Percentiles rank a stretch among this genome's conserved stretches.
Conservation (phyloP, 2,888 invertebrate species). For the Erannis defoliaria region DNA sequence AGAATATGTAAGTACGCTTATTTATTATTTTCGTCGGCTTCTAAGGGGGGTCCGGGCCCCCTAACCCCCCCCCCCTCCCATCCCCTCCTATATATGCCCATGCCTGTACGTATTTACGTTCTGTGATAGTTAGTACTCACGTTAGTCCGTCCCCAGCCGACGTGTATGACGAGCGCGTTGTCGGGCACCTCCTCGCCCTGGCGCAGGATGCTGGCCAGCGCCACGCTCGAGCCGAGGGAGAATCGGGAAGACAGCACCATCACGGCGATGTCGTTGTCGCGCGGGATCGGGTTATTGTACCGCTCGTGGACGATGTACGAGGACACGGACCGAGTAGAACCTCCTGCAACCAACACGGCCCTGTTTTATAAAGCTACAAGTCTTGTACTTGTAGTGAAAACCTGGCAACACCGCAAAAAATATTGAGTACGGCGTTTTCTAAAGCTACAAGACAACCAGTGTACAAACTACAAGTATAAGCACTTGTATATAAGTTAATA, state of each 20-base stretch:
- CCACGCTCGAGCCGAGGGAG: conserved; percentile 43
- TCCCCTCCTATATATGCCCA: no score
- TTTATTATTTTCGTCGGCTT: no score
- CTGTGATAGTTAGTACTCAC: conserved; percentile 50
- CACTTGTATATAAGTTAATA: no score
- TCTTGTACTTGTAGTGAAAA: no score
- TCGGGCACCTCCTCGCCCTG: conserved; percentile 53
- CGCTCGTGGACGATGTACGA: conserved; percentile 59
- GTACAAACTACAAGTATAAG: no score
- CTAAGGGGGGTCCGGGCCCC: no score
- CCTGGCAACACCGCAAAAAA: no score
- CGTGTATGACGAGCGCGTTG: conserved; percentile 54
- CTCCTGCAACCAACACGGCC: conserved; percentile 54
- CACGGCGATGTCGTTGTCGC: conserved; percentile 70
- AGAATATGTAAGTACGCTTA: no score
- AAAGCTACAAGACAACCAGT: no score
- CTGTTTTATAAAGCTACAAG: no score
- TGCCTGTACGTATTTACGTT: neutral
- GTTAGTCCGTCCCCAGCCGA: conserved; percentile 72
- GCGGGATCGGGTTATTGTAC: conserved; percentile 54
- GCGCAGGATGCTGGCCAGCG: conserved; percentile 52
- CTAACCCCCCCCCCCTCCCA: no score
- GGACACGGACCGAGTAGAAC: conserved; percentile 55
- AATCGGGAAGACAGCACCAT: conserved; percentile 54
- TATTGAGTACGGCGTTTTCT: no score